Evolutionary conservation across 64 coral and sea anemone species (phyloP).

Genomic region (Montipora capricornis): DNA sequence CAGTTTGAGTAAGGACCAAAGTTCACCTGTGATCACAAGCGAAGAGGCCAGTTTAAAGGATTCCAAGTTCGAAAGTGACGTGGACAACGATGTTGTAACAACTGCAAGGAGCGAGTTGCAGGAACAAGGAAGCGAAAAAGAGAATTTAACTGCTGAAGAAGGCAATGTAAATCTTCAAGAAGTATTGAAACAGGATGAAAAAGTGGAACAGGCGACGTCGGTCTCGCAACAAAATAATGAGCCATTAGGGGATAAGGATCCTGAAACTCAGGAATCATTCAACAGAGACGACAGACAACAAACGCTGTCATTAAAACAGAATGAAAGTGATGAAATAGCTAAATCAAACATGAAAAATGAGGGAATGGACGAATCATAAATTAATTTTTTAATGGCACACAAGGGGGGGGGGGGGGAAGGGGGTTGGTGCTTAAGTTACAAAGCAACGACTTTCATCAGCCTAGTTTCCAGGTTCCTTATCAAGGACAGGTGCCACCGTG

Average conservation of each 20-base stretch:
- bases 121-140: neutral
- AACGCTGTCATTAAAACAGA: neutral
- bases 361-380: neutral
- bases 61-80: neutral
- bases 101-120: neutral
- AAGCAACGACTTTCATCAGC: too few species aligned
- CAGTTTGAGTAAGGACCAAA: neutral
- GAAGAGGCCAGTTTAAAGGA: neutral
- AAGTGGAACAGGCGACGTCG: neutral
- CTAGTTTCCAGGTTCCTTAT: neutral
- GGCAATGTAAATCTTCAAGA: neutral
- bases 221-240: neutral
- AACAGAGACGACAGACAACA: neutral
- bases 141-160: neutral
- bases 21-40: neutral
- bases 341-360: neutral
- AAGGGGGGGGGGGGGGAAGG: neutral
- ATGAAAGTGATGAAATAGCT: neutral
- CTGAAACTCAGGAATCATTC: neutral
- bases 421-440: too few species aligned
- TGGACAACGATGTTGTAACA: neutral
- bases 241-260: neutral
- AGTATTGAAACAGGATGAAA: neutral
- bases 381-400: neutral
- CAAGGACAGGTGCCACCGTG: too few species aligned